Evolutionary conservation across 2,113 vertebrate genomes (phyloP), one percentile per base, ranked within the genome.

Genomic region (Grammomys dolichurus): DNA sequence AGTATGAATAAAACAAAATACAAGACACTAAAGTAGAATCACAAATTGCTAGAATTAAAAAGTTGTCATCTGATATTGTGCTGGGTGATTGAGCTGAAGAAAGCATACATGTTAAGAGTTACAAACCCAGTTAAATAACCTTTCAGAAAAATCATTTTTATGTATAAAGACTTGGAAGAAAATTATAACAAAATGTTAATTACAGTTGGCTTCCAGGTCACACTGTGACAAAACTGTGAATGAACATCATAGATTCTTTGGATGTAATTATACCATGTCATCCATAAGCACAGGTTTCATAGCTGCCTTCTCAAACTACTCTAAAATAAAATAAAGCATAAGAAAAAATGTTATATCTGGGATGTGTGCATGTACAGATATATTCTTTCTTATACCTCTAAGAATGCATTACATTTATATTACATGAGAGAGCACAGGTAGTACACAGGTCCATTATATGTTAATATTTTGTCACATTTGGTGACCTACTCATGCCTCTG

Each of bases 181-280:
- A 78, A 90, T 46, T 40, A n/a, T n/a, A 70, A 69, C 69, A 84
- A 88, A 84, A 28, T 1, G n/a, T 95, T 87, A 40, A 89, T 77
- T 70, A 22, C 5, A 81, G 46, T 65, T 93, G 51, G 10, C 46
- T 93, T 90, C 4, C 24, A 31, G 48, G 56, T 58, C 14, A n/a
- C 19, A n/a, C n/a, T n/a, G 24, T 22, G 31, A 58, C 11, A 91
- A 91, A 81, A 89, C 24, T 20, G 11, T 75, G 36, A 85, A 85
- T 80, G 11, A 6, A 33, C 28, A 86, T 87, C 40, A 24, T 28
- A 6, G 33, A 67, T 16, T 70, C 20, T 51, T 93, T 87, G 22
- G 65, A 48, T 26, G 0, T 56, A 63, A 31, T 40, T 87, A 54
- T 26, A 73, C 8, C 9, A 12, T 31, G 14, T 0, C 22, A 20